Base-by-base conservation (phyloP, 2,888 invertebrate species). In the Drosophila mercatorum region DNA sequence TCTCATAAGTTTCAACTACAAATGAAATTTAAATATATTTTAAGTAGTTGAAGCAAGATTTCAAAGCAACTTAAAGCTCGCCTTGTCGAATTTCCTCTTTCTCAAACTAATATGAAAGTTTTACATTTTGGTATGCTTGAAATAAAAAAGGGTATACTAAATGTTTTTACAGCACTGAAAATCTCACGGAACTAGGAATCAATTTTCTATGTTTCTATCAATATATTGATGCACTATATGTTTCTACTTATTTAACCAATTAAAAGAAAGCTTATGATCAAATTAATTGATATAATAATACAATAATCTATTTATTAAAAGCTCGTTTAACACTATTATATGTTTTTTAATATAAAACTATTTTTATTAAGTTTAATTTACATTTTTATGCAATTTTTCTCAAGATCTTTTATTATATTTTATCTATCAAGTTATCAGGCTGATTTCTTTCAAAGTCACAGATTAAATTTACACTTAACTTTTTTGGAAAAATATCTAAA, bases 401-500 rank as follows among this genome's bases (percentile, higher is more conserved):
- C 5, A 6, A 7, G n/a, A 14, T 6, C 41, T 41, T 2, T 26
- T 14, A 12, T 26, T 31, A 2, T 34, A 12, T 10, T 5, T 43
- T 38, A 43, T 10, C 5, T 8, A 8, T 2, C 65, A 7, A 55
- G 40, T 22, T 49, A 14, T 53, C 75, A n/a, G 10, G 7, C 40
- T 28, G 40, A 51, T 63, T 53, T 79, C 26, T 60, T 5, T 79
- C 66, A 71, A n/a, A 40, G n/a, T 49, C 1, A 26, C 22, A 44
- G 28, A 34, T 8, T 17, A 36, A 59, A 52, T 34, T 56, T 57
- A 0, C 31, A 11, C 8, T 3, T 28, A 0, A 0, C 41, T 26
- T n/a, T 41, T 34, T 51, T 22, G 8, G 11, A n/a, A 22, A 22
- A 51, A 0, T 43, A 47, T 60, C 53, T 44, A 88, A 76, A 78